A percentile compares a stretch with the other conserved stretches of the same genome.
phyloP scores from a whole-genome alignment of 2,888 invertebrate species.

The Choristoneura rosaceana region DNA sequence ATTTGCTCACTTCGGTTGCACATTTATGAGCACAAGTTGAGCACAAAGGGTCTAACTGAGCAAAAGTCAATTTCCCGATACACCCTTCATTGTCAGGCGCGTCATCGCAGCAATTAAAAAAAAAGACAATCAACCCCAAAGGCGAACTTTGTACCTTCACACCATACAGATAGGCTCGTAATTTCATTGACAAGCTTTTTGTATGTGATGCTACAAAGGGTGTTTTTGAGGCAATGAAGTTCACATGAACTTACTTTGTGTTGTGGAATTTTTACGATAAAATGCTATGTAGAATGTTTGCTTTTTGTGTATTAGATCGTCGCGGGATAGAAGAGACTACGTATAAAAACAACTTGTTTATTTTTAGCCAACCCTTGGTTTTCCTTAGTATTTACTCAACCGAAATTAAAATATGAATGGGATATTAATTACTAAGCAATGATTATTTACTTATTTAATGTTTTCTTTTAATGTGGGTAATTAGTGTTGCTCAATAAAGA shows the following conservation, averaged over 20 bases:
- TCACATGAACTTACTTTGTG: neutral
- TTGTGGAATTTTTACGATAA: neutral
- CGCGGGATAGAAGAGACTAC: neutral
- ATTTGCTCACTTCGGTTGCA: conserved; percentile 38
- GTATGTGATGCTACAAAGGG: neutral
- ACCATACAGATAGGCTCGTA: neutral
- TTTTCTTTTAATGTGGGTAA: too few species aligned
- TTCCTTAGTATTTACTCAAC: too few species aligned
- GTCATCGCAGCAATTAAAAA: conserved; percentile 11
- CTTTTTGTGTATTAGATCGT: neutral
- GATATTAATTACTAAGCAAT: too few species aligned
- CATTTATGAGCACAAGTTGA: conserved; percentile 34
- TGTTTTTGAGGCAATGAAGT: neutral
- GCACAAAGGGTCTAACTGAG: conserved; percentile 28
- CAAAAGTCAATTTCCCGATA: conserved; percentile 33
- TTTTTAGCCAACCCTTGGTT: neutral
- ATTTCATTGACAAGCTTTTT: neutral
- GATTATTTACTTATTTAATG: too few species aligned
- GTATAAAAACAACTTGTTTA: neutral
- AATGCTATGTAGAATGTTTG: neutral
- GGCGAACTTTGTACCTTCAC: neutral
- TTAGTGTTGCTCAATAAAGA: too few species aligned
- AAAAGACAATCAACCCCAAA: neutral
- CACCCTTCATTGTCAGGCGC: neutral
- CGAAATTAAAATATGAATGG: too few species aligned